A percentile compares a stretch with the other conserved stretches of the same genome.
Evolutionary conservation across 2,113 vertebrate species (phyloP).

Genomic region (Cettia cetti): DNA sequence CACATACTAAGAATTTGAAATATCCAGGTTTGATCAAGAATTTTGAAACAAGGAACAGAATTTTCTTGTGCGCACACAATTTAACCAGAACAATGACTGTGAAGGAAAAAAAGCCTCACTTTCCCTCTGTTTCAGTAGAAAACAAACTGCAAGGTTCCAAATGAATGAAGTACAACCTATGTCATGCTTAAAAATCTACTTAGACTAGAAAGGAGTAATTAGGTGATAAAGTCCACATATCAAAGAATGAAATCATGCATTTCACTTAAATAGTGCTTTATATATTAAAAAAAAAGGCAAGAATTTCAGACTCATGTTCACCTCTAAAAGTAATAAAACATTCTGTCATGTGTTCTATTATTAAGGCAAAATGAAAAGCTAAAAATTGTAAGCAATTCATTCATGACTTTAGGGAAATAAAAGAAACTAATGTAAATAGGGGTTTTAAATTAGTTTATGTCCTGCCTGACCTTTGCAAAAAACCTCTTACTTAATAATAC

Average conservation of each 20-base stretch:
- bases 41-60: background rate
- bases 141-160: background rate
- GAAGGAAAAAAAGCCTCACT: background rate
- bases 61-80: background rate
- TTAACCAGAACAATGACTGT: background rate
- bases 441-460: background rate
- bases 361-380: background rate
- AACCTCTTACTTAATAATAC: background rate
- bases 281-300: background rate
- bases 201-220: background rate
- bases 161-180: background rate
- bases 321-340: background rate
- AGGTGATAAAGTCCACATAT: background rate
- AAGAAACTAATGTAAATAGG: background rate
- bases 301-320: background rate
- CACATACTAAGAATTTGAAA: background rate
- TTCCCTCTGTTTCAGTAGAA: background rate
- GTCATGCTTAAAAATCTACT: background rate
- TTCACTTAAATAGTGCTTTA: background rate
- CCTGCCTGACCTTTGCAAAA: constrained; percentile 1
- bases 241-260: background rate
- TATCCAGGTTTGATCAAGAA: background rate
- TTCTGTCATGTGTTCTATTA: background rate
- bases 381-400: background rate
- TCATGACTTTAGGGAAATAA: constrained; percentile 3